A percentile compares a stretch with the other conserved stretches of the same genome.
phyloP scores from a whole-genome alignment of 2,113 vertebrate species.

The Pterocles gutturalis region DNA sequence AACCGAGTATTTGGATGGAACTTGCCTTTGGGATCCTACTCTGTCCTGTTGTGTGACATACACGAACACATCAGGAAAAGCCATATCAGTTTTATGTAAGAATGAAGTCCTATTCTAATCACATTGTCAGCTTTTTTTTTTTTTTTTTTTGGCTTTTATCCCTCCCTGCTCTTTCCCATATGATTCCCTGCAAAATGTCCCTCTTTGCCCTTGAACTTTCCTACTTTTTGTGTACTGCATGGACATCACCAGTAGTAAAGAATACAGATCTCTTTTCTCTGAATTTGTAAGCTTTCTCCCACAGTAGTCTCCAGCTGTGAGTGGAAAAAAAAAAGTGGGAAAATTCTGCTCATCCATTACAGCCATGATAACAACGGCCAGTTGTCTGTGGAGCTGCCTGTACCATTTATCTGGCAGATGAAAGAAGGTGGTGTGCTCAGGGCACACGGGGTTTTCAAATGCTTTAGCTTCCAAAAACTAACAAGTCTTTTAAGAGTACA shows the following conservation, averaged over 20 bases:
- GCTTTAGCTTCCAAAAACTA: neutral
- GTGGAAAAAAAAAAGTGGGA: neutral
- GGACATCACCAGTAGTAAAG: neutral
- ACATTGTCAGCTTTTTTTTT: neutral
- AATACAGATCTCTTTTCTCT: neutral
- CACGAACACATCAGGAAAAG: neutral
- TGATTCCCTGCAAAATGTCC: neutral
- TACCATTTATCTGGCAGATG: neutral
- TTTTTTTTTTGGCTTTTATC: neutral
- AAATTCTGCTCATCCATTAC: neutral
- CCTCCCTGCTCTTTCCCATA: neutral
- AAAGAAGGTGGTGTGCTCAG: neutral
- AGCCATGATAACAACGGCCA: neutral
- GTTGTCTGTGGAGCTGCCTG: neutral
- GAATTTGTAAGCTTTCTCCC: neutral
- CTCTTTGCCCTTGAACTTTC: neutral
- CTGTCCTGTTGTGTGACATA: neutral
- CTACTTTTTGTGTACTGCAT: neutral
- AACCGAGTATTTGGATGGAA: neutral
- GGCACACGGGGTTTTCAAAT: neutral
- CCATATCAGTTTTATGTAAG: neutral
- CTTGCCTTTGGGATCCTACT: neutral
- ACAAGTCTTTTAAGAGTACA: neutral
- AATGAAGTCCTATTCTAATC: neutral
- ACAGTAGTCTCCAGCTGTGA: neutral